Percentiles rank a stretch among this genome's conserved stretches.
Conservation (phyloP, 2,113 vertebrate genomes). For the Amblyornis subalaris region DNA sequence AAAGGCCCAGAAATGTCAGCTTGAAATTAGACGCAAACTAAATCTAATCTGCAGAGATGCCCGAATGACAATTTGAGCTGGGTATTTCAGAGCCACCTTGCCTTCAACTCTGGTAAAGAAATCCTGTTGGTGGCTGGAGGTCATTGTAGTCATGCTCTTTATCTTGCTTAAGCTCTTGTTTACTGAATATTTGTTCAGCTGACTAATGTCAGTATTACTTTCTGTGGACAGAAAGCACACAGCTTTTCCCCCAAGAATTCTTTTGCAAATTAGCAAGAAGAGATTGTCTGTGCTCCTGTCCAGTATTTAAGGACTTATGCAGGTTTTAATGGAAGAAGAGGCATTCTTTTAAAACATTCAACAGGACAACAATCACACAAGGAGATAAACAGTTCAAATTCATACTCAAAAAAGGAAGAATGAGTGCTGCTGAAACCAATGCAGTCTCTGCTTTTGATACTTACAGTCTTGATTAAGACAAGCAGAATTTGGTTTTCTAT, state of each 20-base stretch:
- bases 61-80: not conserved
- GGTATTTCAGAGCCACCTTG: not conserved
- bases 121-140: not conserved
- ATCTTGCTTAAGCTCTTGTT: not conserved
- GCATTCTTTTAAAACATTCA: not conserved
- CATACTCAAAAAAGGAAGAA: not conserved
- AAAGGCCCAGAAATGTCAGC: not conserved
- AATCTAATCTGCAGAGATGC: not conserved
- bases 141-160: not conserved
- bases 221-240: not conserved
- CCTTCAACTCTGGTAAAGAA: not conserved
- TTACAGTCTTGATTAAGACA: not conserved
- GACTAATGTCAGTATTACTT: not conserved
- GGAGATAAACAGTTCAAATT: not conserved
- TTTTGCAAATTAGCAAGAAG: not conserved
- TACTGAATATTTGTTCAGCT: not conserved
- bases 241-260: not conserved
- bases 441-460: not conserved
- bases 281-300: not conserved
- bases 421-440: not conserved
- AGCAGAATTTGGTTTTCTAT: not conserved
- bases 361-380: not conserved
- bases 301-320: not conserved
- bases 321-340: not conserved
- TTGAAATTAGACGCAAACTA: slow-evolving; percentile 1